These are phyloP conservation scores for zebrafish (Danio rerio) DNA, from an alignment of 2,113 vertebrate genomes.

Conservation along the genomic window DNA sequence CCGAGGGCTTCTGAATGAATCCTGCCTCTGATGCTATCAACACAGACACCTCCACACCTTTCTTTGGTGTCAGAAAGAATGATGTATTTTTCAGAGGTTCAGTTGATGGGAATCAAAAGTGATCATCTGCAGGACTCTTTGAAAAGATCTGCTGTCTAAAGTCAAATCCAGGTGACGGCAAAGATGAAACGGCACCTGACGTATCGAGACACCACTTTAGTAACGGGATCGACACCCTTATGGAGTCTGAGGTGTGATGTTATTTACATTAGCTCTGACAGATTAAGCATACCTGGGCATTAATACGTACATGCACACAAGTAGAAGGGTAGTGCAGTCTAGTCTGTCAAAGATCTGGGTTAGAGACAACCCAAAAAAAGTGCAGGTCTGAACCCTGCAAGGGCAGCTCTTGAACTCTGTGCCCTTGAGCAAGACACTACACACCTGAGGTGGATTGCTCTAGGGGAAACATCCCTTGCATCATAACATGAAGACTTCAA, in stretches of 20 bases:
- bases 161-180: constrained; percentile 27
- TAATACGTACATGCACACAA: neutral
- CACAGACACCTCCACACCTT: constrained; percentile 28
- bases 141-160: constrained; percentile 23
- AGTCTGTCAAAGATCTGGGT: neutral
- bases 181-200: constrained; percentile 18
- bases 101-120: constrained; percentile 38
- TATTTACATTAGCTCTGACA: constrained; percentile 28
- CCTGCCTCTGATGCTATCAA: constrained; percentile 18
- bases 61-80: constrained; percentile 39
- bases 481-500: neutral
- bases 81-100: constrained; percentile 39
- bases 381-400: neutral
- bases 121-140: constrained; percentile 36
- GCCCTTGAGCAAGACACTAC: constrained; percentile 5
- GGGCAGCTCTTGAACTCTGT: neutral
- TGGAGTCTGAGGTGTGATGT: constrained; percentile 5
- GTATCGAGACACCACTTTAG: neutral
- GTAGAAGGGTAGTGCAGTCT: neutral
- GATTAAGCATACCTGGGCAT: neutral
- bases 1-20: constrained; percentile 17
- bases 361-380: neutral
- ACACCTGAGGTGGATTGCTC: neutral
- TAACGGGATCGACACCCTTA: neutral
- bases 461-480: neutral